phyloP scores from a whole-genome alignment of 2,888 invertebrate species.

The Mesorhabditis spiculigera region DNA sequence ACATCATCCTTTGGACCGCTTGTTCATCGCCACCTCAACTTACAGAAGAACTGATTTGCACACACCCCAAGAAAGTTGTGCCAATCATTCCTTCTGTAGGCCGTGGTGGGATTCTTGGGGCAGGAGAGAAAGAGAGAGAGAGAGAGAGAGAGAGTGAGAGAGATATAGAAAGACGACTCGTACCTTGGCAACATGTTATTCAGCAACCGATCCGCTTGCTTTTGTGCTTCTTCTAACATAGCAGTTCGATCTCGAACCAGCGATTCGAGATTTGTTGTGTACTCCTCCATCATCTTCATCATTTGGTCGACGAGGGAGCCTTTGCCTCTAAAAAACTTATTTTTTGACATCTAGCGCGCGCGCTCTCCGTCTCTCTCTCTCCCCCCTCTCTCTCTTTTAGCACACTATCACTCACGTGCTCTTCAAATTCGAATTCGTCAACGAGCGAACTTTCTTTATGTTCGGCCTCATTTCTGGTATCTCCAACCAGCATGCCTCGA shows the following conservation, averaged over 20 bases:
- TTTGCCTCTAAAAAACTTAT: constrained; percentile 34
- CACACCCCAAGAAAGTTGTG: constrained; percentile 17
- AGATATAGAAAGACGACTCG: too few relatives aligned
- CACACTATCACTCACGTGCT: constrained; percentile 35
- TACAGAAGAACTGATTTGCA: constrained; percentile 36
- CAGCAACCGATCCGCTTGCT: constrained; percentile 54
- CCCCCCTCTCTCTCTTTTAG: background rate
- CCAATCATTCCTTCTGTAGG: constrained; percentile 30
- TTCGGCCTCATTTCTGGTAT: constrained; percentile 52
- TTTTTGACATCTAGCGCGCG: background rate
- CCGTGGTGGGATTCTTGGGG: constrained; percentile 16
- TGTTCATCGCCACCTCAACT: constrained; percentile 13
- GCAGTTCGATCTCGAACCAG: constrained; percentile 54
- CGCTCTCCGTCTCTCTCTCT: constrained; percentile 1
- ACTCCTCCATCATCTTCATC: constrained; percentile 57
- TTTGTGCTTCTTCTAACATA: constrained; percentile 55
- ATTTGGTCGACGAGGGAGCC: constrained; percentile 56
- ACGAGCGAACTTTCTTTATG: constrained; percentile 52
- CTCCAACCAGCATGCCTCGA: constrained; percentile 58
- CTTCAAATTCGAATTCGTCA: constrained; percentile 52
- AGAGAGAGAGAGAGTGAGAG: background rate
- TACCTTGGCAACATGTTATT: constrained; percentile 56
- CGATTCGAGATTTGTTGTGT: constrained; percentile 53
- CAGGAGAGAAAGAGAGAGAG: background rate
- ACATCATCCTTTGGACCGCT: background rate